Conservation (phyloP, 2,888 invertebrate species). For the Cataglyphis rosenhaueri region DNA sequence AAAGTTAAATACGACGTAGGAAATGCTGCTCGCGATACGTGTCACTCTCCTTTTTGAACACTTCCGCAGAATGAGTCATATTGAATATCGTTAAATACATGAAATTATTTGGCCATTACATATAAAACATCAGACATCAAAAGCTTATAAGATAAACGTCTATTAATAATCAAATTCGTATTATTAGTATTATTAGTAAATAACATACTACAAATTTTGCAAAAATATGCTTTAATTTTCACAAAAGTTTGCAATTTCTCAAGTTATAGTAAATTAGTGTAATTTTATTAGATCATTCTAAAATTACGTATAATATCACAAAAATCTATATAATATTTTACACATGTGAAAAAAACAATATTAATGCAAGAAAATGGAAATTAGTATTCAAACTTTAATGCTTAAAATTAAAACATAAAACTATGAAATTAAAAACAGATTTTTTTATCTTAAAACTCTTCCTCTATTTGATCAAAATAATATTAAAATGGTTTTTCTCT, state of each 20-base stretch:
- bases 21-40: slow-evolving; percentile 48
- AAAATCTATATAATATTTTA: neutral
- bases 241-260: neutral
- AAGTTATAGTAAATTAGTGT: neutral
- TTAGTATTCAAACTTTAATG: neutral
- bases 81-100: slow-evolving; percentile 3
- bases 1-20: slow-evolving; percentile 62
- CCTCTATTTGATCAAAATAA: neutral
- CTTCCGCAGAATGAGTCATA: slow-evolving; percentile 18
- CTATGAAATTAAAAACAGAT: neutral
- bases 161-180: neutral
- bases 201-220: no score
- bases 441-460: neutral
- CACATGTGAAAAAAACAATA: neutral
- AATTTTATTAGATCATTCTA: neutral
- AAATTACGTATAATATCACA: neutral
- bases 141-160: neutral
- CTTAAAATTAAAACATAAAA: neutral
- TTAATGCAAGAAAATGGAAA: neutral
- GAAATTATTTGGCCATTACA: slow-evolving; percentile 33
- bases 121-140: neutral
- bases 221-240: neutral
- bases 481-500: neutral
- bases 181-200: neutral
- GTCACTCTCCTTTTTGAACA: slow-evolving; percentile 19